These are phyloP conservation scores for Plutomurus gul DNA, from an alignment of 1,140 invertebrate species.

Conservation along the genomic window DNA sequence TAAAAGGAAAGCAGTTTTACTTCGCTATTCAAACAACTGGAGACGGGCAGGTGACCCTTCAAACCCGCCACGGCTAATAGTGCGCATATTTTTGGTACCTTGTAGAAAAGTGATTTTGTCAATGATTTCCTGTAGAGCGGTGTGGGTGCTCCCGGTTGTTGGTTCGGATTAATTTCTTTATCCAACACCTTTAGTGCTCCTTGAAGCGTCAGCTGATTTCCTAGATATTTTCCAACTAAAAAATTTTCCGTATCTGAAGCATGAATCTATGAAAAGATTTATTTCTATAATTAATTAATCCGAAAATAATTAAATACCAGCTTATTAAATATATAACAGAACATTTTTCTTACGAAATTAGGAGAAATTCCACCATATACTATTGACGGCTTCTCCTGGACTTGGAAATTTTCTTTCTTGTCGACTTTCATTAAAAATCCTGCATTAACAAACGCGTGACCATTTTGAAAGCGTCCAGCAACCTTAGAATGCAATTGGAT, in stretches of 20 bases:
- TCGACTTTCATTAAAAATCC: slow-evolving; percentile 73
- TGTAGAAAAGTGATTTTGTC: slow-evolving; percentile 57
- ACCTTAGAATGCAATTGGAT: slow-evolving; percentile 62
- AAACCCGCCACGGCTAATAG: too few relatives aligned
- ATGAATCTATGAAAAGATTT: slow-evolving; percentile 64
- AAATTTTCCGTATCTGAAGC: slow-evolving; percentile 69
- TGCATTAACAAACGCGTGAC: slow-evolving; percentile 79
- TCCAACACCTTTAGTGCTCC: slow-evolving; percentile 64
- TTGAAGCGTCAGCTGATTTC: slow-evolving; percentile 62
- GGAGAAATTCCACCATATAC: slow-evolving; percentile 72
- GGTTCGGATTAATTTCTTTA: slow-evolving; percentile 67
- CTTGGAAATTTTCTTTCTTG: slow-evolving; percentile 51
- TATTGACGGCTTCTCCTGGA: slow-evolving; percentile 63
- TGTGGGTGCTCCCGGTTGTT: slow-evolving; percentile 66
- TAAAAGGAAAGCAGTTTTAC: slow-evolving; percentile 58
- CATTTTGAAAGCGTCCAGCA: slow-evolving; percentile 77
- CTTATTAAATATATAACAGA: not conserved
- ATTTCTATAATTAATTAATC: not conserved
- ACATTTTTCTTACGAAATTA: slow-evolving; percentile 62
- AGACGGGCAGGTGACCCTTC: too few relatives aligned
- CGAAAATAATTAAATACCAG: not conserved
- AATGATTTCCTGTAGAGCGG: slow-evolving; percentile 68
- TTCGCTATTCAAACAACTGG: too few relatives aligned
- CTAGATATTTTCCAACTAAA: slow-evolving; percentile 64
- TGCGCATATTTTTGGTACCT: slow-evolving; percentile 54